Conservation (phyloP, 2,113 vertebrate genomes). For the Psilopsiagon aymara region DNA sequence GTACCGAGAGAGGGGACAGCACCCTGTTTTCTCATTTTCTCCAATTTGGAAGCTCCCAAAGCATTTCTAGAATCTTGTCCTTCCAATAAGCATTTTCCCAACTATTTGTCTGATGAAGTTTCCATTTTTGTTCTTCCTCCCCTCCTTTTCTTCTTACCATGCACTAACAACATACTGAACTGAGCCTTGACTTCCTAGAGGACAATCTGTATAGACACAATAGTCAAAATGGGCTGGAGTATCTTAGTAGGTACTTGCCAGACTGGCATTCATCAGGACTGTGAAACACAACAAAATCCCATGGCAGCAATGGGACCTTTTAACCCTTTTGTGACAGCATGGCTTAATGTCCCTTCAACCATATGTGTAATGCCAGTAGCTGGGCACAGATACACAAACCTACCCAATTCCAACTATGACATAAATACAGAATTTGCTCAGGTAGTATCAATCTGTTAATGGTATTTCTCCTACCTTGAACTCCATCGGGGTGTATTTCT, state of each 20-base stretch:
- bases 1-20: background rate
- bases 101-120: conserved; percentile 23
- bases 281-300: conserved; percentile 49
- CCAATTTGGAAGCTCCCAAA: background rate
- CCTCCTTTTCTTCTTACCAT: conserved; percentile 30
- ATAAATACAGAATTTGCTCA: background rate
- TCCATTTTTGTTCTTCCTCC: conserved; percentile 59
- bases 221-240: conserved; percentile 29
- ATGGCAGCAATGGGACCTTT: conserved; percentile 12
- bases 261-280: conserved; percentile 11
- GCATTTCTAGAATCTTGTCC: background rate
- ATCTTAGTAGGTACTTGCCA: conserved; percentile 21
- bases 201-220: background rate
- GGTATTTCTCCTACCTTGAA: conserved; percentile 87
- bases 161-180: conserved; percentile 16
- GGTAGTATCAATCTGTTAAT: background rate
- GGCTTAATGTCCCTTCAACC: background rate
- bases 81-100: conserved; percentile 6
- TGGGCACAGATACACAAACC: background rate
- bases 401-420: background rate
- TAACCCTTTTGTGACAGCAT: background rate
- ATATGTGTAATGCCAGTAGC: background rate
- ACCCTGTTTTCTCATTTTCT: background rate
- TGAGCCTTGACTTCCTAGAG: conserved; percentile 20
- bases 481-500: conserved; percentile 99